Conservation (phyloP, 2,888 invertebrate genomes). For the Dioctria rufipes region DNA sequence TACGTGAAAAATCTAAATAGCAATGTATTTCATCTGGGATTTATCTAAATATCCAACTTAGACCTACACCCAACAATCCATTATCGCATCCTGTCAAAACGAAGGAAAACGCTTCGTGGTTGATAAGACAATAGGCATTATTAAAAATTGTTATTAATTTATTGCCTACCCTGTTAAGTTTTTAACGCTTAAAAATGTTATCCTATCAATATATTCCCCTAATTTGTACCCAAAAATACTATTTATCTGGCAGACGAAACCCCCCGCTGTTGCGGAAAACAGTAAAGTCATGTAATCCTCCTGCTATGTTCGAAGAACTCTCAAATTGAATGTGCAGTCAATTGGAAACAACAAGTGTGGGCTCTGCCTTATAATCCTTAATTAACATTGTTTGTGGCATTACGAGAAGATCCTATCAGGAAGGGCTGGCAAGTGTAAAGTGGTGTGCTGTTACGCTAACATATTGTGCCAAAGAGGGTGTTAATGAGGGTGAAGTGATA, state of each 20-base stretch:
- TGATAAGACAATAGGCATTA: too few relatives aligned
- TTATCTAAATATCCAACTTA: too few relatives aligned
- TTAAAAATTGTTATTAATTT: too few relatives aligned
- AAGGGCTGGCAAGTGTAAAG: constrained; percentile 39
- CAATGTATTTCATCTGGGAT: too few relatives aligned
- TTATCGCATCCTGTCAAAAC: too few relatives aligned
- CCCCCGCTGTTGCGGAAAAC: constrained; percentile 6
- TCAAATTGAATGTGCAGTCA: constrained; percentile 53
- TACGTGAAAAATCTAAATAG: too few relatives aligned
- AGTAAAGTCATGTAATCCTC: constrained; percentile 42
- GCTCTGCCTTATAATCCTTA: constrained; percentile 58
- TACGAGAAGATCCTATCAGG: constrained; percentile 6
- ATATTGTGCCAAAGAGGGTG: constrained; percentile 24
- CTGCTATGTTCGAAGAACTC: constrained; percentile 12
- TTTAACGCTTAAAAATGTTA: too few relatives aligned
- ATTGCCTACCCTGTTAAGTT: too few relatives aligned
- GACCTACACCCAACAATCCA: too few relatives aligned
- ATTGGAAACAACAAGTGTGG: constrained; percentile 59
- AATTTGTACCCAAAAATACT: too few relatives aligned
- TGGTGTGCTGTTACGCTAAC: constrained; percentile 40
- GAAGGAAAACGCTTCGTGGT: too few relatives aligned
- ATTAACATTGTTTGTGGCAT: constrained; percentile 60
- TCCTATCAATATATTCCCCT: too few relatives aligned
- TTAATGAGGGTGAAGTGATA: constrained; percentile 45
- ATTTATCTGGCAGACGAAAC: background rate